phyloP scores from a whole-genome alignment of 2,888 invertebrate genomes.

The Watsonalla cultraria region DNA sequence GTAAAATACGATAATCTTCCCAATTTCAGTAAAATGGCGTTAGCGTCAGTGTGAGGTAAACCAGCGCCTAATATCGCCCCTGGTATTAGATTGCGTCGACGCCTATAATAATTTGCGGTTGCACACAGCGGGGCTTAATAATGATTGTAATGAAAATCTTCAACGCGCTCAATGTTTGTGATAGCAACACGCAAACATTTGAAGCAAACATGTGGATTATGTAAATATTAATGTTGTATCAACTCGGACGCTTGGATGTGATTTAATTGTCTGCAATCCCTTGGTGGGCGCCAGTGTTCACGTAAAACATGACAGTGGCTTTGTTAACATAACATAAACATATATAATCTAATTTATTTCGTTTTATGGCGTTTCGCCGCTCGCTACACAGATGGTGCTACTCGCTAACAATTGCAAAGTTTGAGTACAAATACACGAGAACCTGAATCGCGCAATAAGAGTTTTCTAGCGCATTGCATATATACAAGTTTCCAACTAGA shows the following conservation, averaged over 20 bases:
- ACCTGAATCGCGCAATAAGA: no score
- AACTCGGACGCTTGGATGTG: constrained; percentile 37
- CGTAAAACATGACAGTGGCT: constrained; percentile 35
- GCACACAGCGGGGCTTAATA: background rate
- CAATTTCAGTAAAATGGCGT: background rate
- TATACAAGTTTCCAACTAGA: no score
- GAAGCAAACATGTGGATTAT: constrained; percentile 16
- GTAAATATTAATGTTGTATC: constrained; percentile 52
- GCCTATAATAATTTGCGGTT: constrained; percentile 1
- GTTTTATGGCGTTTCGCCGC: no score
- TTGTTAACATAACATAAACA: constrained; percentile 15
- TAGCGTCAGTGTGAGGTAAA: background rate
- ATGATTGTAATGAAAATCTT: constrained; percentile 4
- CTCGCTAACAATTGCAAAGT: no score
- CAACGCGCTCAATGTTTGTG: constrained; percentile 15
- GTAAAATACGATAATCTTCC: background rate
- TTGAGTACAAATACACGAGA: no score
- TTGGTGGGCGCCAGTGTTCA: constrained; percentile 40
- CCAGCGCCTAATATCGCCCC: background rate
- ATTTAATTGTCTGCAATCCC: constrained; percentile 37
- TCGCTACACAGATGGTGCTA: no score
- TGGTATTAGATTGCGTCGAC: background rate
- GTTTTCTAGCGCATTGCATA: no score
- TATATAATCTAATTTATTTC: no score
- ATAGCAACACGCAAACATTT: constrained; percentile 18